Evolutionary conservation across 2,113 vertebrate species (phyloP).

Genomic region (Myiagra hebetior): DNA sequence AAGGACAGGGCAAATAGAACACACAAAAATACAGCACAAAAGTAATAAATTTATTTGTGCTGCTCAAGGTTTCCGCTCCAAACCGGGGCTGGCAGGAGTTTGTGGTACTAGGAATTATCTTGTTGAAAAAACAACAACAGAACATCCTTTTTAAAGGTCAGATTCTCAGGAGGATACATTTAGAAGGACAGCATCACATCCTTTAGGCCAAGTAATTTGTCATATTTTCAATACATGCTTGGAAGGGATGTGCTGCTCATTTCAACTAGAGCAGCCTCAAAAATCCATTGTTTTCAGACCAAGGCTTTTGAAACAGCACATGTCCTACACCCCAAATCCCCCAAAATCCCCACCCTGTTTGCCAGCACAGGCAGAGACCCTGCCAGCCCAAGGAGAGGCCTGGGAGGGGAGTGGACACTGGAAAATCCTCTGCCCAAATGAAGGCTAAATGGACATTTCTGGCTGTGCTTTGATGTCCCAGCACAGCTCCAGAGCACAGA

Average conservation of each 20-base stretch:
- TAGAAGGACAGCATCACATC: neutral
- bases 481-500: neutral
- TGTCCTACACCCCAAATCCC: fast-evolving
- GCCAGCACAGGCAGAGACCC: neutral
- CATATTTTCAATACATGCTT: neutral
- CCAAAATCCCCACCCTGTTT: fast-evolving
- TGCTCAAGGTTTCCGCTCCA: neutral
- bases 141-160: neutral
- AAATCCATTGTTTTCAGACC: neutral
- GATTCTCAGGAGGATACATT: neutral
- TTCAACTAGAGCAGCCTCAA: neutral
- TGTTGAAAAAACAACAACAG: neutral
- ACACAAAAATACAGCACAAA: neutral
- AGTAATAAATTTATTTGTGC: neutral
- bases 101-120: neutral
- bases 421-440: neutral
- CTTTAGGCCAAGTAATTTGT: neutral
- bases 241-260: neutral
- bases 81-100: neutral
- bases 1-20: neutral
- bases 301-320: neutral
- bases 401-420: neutral
- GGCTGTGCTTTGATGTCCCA: neutral
- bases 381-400: neutral
- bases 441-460: neutral